Percentiles rank a stretch among this genome's conserved stretches.
Conservation (phyloP, 30 jellyfish, hydroid and myxozoan genomes). For the Catostylus mosaicus region DNA sequence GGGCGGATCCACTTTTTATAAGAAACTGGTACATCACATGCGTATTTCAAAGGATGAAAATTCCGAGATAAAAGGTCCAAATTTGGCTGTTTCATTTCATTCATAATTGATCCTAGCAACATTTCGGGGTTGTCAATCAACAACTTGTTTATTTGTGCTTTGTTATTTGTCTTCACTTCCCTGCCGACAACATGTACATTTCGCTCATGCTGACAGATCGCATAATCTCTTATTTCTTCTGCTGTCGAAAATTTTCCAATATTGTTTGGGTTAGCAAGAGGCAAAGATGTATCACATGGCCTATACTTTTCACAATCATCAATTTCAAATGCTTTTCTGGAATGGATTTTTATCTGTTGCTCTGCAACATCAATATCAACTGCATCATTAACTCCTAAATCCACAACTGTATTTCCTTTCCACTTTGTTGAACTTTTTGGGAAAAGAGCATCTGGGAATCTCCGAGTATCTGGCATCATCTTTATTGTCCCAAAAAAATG, state of each 20-base stretch:
- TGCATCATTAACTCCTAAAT: slow-evolving; percentile 50
- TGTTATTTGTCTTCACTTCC: slow-evolving; percentile 19
- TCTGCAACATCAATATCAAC: slow-evolving; percentile 22
- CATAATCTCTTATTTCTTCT: slow-evolving; percentile 34
- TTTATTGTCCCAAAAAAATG: neutral
- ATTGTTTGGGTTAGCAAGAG: slow-evolving; percentile 21
- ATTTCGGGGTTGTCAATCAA: slow-evolving; percentile 39
- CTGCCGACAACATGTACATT: neutral
- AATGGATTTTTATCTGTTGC: neutral
- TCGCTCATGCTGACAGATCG: slow-evolving; percentile 41
- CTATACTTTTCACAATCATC: neutral
- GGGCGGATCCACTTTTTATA: neutral
- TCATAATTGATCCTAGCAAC: slow-evolving; percentile 15
- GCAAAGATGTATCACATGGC: slow-evolving; percentile 8
- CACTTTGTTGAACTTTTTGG: slow-evolving; percentile 32
- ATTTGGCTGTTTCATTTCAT: neutral
- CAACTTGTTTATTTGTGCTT: slow-evolving; percentile 29
- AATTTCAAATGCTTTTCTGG: slow-evolving; percentile 24
- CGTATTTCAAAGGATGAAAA: slow-evolving; percentile 54
- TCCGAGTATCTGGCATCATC: neutral
- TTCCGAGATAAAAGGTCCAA: slow-evolving; percentile 21
- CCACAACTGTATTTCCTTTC: slow-evolving; percentile 65
- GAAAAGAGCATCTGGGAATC: slow-evolving; percentile 30
- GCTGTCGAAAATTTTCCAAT: neutral
- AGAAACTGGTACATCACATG: slow-evolving; percentile 23